Percentiles rank a stretch among this genome's conserved stretches.
phyloP scores from a whole-genome alignment of 2,797 vertebrate genomes.

The Dipus sagitta region DNA sequence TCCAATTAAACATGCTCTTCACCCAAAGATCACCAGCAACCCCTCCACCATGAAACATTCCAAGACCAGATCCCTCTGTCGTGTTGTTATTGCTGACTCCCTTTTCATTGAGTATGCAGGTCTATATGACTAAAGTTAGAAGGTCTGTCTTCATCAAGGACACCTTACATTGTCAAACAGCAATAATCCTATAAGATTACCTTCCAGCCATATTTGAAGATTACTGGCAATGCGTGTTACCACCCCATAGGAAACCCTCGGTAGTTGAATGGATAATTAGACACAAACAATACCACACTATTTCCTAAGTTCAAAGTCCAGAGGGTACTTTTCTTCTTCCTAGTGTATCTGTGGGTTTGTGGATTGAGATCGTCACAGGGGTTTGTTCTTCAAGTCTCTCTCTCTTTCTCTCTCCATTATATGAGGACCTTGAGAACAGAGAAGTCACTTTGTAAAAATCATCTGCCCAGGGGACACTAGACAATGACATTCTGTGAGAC shows the following conservation, averaged over 20 bases:
- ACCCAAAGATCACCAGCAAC: neutral
- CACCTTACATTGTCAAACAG: neutral
- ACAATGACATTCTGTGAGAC: neutral
- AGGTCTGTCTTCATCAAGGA: neutral
- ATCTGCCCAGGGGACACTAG: neutral
- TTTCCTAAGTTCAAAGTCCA: neutral
- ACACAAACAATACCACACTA: neutral
- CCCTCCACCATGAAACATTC: neutral
- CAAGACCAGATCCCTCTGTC: neutral
- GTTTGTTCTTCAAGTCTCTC: neutral
- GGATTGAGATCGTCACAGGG: neutral
- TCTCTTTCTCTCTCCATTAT: neutral
- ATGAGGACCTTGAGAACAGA: neutral
- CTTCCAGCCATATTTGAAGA: neutral
- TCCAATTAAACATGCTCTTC: neutral
- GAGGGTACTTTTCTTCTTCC: neutral
- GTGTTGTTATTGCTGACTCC: neutral
- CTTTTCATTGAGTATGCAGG: neutral
- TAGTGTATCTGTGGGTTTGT: neutral
- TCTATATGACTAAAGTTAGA: neutral
- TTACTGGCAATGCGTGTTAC: neutral
- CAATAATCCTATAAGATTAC: neutral
- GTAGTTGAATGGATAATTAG: neutral
- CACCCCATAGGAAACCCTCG: neutral
- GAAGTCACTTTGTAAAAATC: neutral